Conservation (phyloP, 2,797 vertebrate species). For the Danio kyathit region DNA sequence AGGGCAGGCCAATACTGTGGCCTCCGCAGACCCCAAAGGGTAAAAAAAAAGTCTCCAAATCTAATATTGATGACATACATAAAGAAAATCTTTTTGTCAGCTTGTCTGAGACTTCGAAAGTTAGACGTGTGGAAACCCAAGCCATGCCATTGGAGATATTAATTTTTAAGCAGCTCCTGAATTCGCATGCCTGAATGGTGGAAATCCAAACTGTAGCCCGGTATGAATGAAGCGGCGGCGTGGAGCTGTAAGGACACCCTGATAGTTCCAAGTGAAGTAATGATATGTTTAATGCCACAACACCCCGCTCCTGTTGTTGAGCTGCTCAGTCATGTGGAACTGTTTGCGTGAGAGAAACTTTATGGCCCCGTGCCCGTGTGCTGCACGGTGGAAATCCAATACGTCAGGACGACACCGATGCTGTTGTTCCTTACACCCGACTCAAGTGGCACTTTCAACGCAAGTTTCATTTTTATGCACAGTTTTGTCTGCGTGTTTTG, state of each 20-base stretch:
- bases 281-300: constrained; percentile 51
- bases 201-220: constrained; percentile 44
- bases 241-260: constrained; percentile 26
- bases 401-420: constrained; percentile 25
- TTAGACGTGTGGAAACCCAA: constrained; percentile 16
- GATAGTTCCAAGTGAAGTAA: constrained; percentile 46
- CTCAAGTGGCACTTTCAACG: constrained; percentile 52
- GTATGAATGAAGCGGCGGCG: constrained; percentile 37
- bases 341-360: constrained; percentile 48
- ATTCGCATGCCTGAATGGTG: constrained; percentile 35
- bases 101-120: constrained; percentile 38
- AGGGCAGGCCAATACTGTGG: no score
- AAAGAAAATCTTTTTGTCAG: neutral
- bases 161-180: constrained; percentile 26
- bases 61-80: constrained; percentile 17
- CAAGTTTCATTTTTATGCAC: constrained; percentile 19
- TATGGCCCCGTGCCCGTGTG: constrained; percentile 42
- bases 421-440: constrained; percentile 42
- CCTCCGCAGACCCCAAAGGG: no score
- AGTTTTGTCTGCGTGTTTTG: constrained; percentile 18
- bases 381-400: constrained; percentile 38
- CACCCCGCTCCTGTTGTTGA: constrained; percentile 43
- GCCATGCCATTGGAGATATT: constrained; percentile 13
- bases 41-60: neutral
- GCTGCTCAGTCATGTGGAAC: constrained; percentile 38